phyloP scores from a whole-genome alignment of 2,113 vertebrate genomes.

The Guaruba guarouba region DNA sequence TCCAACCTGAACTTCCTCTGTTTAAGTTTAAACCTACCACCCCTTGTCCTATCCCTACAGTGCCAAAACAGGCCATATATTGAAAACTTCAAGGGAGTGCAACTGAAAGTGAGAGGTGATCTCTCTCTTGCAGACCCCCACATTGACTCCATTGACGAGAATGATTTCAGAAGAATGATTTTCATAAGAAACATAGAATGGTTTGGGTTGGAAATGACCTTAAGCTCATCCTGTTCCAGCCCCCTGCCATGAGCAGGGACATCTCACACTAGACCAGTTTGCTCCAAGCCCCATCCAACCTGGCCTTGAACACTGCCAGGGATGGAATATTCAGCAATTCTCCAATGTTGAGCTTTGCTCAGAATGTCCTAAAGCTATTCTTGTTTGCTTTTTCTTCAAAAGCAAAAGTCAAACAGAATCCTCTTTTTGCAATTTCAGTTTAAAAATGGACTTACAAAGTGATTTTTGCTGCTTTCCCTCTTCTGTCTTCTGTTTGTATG shows the following conservation, averaged over 20 bases:
- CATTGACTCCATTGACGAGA: background rate
- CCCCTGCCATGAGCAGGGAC: background rate
- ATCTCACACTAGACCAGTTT: background rate
- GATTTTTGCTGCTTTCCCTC: fast-evolving
- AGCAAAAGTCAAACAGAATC: background rate
- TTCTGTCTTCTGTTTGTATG: background rate
- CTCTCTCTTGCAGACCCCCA: background rate
- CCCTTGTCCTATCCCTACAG: too few species aligned
- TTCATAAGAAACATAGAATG: background rate
- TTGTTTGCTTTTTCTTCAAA: background rate
- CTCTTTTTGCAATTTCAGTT: background rate
- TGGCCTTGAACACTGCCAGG: background rate
- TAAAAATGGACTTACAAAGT: background rate
- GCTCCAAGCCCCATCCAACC: background rate
- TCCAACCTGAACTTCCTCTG: too few species aligned
- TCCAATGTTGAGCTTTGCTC: background rate
- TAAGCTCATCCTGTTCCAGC: background rate
- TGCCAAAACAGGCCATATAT: background rate
- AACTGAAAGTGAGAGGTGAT: background rate
- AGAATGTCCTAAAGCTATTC: background rate
- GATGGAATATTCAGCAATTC: background rate
- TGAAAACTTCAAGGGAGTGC: background rate
- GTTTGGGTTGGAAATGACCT: background rate
- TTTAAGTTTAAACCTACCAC: too few species aligned
- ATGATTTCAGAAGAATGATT: background rate